Evolutionary conservation across 2,113 vertebrate genomes (phyloP), one percentile per base, ranked within the genome.

Genomic region (Pygathrix nemaeus): DNA sequence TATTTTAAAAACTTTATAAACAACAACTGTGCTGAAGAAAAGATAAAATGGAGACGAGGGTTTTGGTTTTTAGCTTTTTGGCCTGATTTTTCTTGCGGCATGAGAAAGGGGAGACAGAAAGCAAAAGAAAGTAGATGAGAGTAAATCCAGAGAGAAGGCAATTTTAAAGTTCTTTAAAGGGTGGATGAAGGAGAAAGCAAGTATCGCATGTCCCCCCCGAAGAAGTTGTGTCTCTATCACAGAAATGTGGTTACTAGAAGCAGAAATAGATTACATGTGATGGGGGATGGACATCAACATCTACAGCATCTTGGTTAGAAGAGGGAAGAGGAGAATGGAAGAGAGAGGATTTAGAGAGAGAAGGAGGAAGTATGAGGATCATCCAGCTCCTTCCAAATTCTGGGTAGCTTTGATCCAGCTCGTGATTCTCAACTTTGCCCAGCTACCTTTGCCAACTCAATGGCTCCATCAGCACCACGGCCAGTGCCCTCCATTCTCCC

Each of bases 1-100:
- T 95, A 72, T 96, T 92, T 83, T 32, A 52, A 94, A 93, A 81
- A 57, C 32, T 11, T 94, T 57, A 90, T 76, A 96, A 98, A 97
- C 50, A 95, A 88, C 81, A 92, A 83, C 83, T 90, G 87, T 92
- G 93, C 86, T 86, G n/a, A 96, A 89, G 87, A 89, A 55, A 78
- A 78, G 92, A 87, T 66, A 50, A 96, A 95, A 50, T n/a, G 38
- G 64, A 94, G 82, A 55, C 6, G n/a, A 52, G 68, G 7, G 48
- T 66, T 89, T 95, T 79, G 43, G 91, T 94, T 90, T 87, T 90
- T 48, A 84, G 64, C 40, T 45, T 64, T 76, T 92, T 66, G 64
- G 88, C 88, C 83, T 97, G 80, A 84, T 94, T 92, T 88, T 95
- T 92, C 40, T 48, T 72, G 30, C 25, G 68, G n/a, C 38, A 21